Evolutionary conservation across 2,888 invertebrate species (phyloP).

Genomic region (Drosophila nr. perissopoda): DNA sequence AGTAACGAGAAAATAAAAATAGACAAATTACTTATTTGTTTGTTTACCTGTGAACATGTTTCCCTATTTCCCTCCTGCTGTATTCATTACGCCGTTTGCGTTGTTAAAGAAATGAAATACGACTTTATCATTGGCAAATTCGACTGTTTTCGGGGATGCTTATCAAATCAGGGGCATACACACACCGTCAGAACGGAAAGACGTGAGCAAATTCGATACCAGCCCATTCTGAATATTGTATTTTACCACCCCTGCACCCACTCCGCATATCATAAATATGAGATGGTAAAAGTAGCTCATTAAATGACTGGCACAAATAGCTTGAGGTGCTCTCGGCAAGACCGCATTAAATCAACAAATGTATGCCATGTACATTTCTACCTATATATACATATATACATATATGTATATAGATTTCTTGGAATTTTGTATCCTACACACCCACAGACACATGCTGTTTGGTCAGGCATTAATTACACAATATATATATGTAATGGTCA

Average conservation of each 20-base stretch:
- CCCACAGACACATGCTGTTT: background rate
- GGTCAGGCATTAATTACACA: constrained; percentile 47
- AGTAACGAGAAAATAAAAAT: constrained; percentile 6
- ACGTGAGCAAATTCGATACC: constrained; percentile 4
- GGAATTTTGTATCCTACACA: constrained; percentile 17
- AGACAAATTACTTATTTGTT: constrained; percentile 60
- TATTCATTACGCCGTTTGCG: constrained; percentile 11
- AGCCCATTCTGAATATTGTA: constrained; percentile 31
- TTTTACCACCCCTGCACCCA: background rate
- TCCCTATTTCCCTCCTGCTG: background rate
- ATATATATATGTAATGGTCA: background rate
- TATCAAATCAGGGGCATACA: constrained; percentile 54
- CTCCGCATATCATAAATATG: constrained; percentile 37
- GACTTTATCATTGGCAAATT: constrained; percentile 69
- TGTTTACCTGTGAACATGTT: constrained; percentile 52
- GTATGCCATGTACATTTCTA: background rate
- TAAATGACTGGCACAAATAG: constrained; percentile 67
- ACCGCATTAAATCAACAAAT: constrained; percentile 20
- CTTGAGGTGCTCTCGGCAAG: constrained; percentile 32
- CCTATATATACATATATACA: constrained; percentile 4
- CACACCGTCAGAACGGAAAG: constrained; percentile 28
- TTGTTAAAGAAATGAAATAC: constrained; percentile 56
- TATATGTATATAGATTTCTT: constrained; percentile 12
- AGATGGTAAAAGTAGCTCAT: constrained; percentile 61
- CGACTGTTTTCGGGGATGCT: constrained; percentile 61